These are phyloP conservation scores for Geodia barretti DNA, from an alignment of 37 sponge, comb jelly and placozoan genomes.

Conservation along the genomic window DNA sequence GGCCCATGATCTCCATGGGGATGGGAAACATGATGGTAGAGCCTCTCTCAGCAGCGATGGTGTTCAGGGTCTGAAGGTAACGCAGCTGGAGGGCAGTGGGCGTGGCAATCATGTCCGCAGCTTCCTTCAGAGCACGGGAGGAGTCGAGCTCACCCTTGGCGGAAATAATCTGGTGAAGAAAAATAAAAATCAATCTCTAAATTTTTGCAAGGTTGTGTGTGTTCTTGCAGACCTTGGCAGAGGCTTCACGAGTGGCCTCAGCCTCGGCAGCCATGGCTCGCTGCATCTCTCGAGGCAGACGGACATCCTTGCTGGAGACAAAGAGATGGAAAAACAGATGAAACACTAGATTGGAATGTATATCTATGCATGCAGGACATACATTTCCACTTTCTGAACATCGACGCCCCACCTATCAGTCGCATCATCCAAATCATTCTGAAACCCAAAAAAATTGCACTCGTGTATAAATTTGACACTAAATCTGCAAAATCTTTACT, in stretches of 20 bases:
- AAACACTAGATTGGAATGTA: neutral
- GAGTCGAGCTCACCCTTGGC: slow-evolving; percentile 96
- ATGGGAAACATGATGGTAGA: slow-evolving; percentile 99
- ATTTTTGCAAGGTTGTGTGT: neutral
- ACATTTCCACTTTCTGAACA: slow-evolving; percentile 93
- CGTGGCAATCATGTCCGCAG: slow-evolving; percentile 90
- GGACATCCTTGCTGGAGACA: slow-evolving; percentile 88
- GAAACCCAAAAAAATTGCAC: slow-evolving; percentile 6
- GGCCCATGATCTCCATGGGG: slow-evolving; percentile 91
- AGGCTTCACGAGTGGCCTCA: slow-evolving; percentile 93
- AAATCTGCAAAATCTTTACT: neutral
- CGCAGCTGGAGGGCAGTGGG: slow-evolving; percentile 97
- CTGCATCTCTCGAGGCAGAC: slow-evolving; percentile 88
- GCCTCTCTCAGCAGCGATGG: slow-evolving; percentile 91
- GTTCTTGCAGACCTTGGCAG: slow-evolving; percentile 77
- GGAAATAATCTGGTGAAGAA: slow-evolving; percentile 77
- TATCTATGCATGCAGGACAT: slow-evolving; percentile 7
- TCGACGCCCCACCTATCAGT: slow-evolving; percentile 98
- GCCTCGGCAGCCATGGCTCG: slow-evolving; percentile 99
- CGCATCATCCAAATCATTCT: slow-evolving; percentile 79
- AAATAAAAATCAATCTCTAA: neutral
- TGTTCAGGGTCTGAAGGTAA: slow-evolving; percentile 95
- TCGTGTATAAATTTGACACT: neutral
- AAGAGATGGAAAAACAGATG: neutral
- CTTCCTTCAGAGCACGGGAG: slow-evolving; percentile 93